Percentiles rank a stretch among this genome's conserved stretches.
phyloP scores from a whole-genome alignment of 2,888 invertebrate species.

The Pseudanteris insignis region DNA sequence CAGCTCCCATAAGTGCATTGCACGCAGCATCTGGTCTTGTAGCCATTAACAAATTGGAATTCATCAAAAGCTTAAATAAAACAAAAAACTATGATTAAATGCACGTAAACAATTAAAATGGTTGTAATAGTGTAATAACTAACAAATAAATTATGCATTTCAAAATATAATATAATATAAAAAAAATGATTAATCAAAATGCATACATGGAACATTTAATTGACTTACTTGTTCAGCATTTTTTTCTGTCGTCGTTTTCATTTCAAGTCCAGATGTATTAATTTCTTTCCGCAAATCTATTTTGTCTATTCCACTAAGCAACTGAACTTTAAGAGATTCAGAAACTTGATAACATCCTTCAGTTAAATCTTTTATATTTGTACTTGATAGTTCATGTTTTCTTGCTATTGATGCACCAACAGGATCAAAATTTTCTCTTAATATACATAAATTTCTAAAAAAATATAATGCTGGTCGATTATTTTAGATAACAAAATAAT shows the following conservation, averaged over 20 bases:
- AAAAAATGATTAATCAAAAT: too few species aligned
- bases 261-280: slow-evolving; percentile 60
- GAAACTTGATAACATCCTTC: slow-evolving; percentile 73
- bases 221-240: slow-evolving; percentile 70
- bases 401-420: slow-evolving; percentile 67
- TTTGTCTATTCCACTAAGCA: slow-evolving; percentile 63
- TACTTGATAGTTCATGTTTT: slow-evolving; percentile 66
- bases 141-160: too few species aligned
- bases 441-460: slow-evolving; percentile 65
- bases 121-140: too few species aligned
- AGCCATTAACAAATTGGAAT: slow-evolving; percentile 61
- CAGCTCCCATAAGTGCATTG: slow-evolving; percentile 70
- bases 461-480: background rate
- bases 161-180: background rate
- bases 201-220: too few species aligned
- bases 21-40: slow-evolving; percentile 67
- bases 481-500: background rate
- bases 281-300: slow-evolving; percentile 55
- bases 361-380: slow-evolving; percentile 74
- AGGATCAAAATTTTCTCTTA: slow-evolving; percentile 69
- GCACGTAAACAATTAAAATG: too few species aligned
- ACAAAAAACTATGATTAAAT: too few species aligned
- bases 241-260: slow-evolving; percentile 70
- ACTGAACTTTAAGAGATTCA: slow-evolving; percentile 70
- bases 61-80: slow-evolving; percentile 60